Conservation (phyloP, 2,113 vertebrate species). For the Lanius collurio region DNA sequence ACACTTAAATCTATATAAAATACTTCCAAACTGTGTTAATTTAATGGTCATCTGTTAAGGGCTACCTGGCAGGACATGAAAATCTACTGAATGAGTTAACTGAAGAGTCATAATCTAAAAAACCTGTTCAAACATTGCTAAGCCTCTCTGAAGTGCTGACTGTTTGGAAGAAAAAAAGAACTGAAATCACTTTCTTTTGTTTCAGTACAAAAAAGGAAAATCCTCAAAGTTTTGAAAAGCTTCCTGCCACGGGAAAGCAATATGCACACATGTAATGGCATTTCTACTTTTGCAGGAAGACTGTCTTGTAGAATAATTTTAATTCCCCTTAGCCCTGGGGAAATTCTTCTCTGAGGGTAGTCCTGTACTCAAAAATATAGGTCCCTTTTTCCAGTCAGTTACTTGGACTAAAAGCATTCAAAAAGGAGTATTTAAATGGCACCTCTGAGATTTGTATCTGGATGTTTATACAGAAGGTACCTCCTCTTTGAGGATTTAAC, state of each 20-base stretch:
- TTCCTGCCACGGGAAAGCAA: neutral
- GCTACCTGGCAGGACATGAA: neutral
- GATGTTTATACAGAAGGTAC: neutral
- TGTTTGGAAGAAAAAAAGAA: neutral
- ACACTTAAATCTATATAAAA: neutral
- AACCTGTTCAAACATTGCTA: constrained; percentile 20
- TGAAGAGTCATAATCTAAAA: constrained; percentile 31
- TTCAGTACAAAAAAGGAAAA: constrained; percentile 3
- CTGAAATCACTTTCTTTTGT: neutral
- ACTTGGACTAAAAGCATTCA: neutral
- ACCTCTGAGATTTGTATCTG: neutral
- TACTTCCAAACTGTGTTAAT: neutral
- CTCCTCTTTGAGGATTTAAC: neutral
- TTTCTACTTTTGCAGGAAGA: neutral
- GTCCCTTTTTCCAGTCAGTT: neutral
- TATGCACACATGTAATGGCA: neutral
- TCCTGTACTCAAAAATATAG: neutral
- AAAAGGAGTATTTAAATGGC: neutral
- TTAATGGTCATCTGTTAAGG: constrained; percentile 14
- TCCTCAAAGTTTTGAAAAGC: neutral
- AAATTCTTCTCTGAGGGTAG: neutral
- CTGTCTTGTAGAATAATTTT: neutral
- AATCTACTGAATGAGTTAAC: neutral
- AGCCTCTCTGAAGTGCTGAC: neutral
- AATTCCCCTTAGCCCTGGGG: neutral